Evolutionary conservation across 2,797 vertebrate species (phyloP).

Genomic region (Hozukius guyotensis): DNA sequence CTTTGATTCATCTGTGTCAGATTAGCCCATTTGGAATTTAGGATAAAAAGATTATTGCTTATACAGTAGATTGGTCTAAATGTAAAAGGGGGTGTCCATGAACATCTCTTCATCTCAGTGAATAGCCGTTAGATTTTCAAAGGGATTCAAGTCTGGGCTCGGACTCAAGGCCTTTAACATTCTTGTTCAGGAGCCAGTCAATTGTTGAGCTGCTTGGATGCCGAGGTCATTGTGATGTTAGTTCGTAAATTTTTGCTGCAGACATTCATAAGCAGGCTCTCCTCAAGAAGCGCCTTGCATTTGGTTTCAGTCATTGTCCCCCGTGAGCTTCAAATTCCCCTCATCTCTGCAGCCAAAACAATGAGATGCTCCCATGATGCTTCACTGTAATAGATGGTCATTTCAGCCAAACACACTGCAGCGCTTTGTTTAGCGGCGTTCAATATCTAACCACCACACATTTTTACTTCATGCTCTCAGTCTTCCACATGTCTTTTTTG

Average conservation of each 20-base stretch:
- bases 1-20: neutral
- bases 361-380: neutral
- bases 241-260: neutral
- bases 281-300: neutral
- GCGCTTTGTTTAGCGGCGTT: neutral
- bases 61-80: neutral
- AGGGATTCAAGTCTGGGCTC: neutral
- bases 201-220: neutral
- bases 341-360: neutral
- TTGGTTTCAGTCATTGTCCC: neutral
- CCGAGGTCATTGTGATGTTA: neutral
- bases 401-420: neutral
- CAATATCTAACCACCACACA: neutral
- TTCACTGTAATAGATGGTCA: neutral
- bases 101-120: neutral
- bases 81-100: neutral
- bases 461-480: neutral
- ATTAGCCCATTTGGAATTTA: neutral
- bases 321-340: neutral
- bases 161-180: constrained; percentile 3
- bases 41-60: neutral
- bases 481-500: neutral
- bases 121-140: neutral
- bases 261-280: neutral
- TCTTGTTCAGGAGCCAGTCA: neutral